Percentiles rank a stretch among this genome's conserved stretches.
These are phyloP conservation scores for Nemotelus pantherinus DNA, from an alignment of 2,888 invertebrate genomes.

Conservation along the genomic window DNA sequence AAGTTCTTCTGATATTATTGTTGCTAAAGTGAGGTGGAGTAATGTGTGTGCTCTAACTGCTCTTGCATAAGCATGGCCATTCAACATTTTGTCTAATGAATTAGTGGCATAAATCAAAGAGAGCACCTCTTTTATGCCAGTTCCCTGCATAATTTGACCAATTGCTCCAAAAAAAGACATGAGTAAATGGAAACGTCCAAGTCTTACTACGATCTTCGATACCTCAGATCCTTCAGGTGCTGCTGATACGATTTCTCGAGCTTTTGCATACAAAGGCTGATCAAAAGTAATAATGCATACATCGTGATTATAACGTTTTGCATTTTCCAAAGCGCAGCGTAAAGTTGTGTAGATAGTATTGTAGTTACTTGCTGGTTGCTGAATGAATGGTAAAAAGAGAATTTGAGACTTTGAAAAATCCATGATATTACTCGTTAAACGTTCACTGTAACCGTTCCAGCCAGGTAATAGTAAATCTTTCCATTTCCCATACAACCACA, in stretches of 20 bases:
- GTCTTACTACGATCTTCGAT: slow-evolving; percentile 39
- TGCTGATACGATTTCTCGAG: slow-evolving; percentile 54
- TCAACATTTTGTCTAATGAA: slow-evolving; percentile 56
- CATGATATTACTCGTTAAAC: slow-evolving; percentile 1
- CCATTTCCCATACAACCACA: slow-evolving; percentile 57
- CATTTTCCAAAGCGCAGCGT: neutral
- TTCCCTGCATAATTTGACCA: slow-evolving; percentile 61
- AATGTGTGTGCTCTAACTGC: slow-evolving; percentile 50
- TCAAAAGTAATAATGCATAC: slow-evolving; percentile 8
- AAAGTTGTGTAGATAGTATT: slow-evolving; percentile 31
- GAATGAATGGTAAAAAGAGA: slow-evolving; percentile 16
- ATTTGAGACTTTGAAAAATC: slow-evolving; percentile 3
- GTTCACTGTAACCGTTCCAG: slow-evolving; percentile 53
- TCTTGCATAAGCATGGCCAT: slow-evolving; percentile 54
- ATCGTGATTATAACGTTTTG: slow-evolving; percentile 8
- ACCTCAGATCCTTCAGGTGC: slow-evolving; percentile 46
- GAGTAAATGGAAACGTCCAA: slow-evolving; percentile 54
- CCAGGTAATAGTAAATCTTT: slow-evolving; percentile 51
- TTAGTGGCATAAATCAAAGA: slow-evolving; percentile 55
- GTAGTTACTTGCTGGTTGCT: slow-evolving; percentile 18
- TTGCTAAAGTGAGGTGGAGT: slow-evolving; percentile 57
- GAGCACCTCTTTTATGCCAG: slow-evolving; percentile 59
- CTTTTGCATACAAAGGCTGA: slow-evolving; percentile 50
- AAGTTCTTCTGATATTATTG: slow-evolving; percentile 55
- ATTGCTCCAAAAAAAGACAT: slow-evolving; percentile 61